Evolutionary conservation across 2,113 vertebrate species (phyloP).

Genomic region (Ardeotis arabs): DNA sequence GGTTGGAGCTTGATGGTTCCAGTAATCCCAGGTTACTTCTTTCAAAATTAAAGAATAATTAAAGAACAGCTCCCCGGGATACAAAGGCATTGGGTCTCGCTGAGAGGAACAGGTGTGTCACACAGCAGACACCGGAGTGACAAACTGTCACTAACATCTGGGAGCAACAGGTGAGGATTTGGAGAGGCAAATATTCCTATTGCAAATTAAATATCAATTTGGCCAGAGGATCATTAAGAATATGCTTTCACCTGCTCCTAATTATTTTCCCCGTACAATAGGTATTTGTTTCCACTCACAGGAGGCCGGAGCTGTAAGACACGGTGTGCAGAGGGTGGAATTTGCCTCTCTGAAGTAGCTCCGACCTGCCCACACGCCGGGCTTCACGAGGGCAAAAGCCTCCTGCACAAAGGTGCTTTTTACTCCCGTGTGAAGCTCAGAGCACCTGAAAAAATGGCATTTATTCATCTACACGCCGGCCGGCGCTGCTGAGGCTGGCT

Average conservation of each 20-base stretch:
- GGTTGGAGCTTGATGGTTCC: background rate
- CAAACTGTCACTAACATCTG: background rate
- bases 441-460: background rate
- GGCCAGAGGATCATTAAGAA: constrained; percentile 23
- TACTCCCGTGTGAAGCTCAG: background rate
- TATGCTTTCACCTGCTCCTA: constrained; percentile 58
- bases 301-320: background rate
- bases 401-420: background rate
- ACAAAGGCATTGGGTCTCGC: accelerated
- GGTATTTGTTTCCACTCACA: constrained; percentile 18
- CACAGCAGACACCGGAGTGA: background rate
- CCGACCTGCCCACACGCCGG: background rate
- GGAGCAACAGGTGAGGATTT: background rate
- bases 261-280: constrained; percentile 53
- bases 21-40: background rate
- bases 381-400: background rate
- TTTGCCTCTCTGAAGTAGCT: constrained; percentile 4
- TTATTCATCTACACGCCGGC: background rate
- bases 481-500: background rate
- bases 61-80: background rate
- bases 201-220: constrained; percentile 26
- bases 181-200: background rate
- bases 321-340: constrained; percentile 8
- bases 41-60: background rate
- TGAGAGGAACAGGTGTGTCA: background rate